Conservation (phyloP, 2,888 invertebrate genomes). For the Netelia inedita region DNA sequence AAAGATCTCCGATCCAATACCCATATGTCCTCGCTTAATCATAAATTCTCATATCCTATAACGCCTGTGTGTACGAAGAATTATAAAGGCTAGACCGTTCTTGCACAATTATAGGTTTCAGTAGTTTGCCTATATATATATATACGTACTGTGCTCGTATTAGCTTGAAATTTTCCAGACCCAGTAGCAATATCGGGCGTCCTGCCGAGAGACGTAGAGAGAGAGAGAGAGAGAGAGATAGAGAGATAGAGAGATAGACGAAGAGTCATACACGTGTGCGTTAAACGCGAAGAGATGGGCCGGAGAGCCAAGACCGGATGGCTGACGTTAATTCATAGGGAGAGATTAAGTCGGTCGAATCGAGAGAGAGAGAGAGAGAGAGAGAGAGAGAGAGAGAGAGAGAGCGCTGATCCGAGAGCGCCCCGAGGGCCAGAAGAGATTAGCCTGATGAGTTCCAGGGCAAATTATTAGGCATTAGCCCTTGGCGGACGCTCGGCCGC, state of each 20-base stretch:
- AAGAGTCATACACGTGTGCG: background rate
- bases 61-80: no score
- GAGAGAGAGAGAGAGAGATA: conserved; percentile 10
- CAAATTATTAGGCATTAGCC: conserved; percentile 70
- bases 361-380: conserved; percentile 34
- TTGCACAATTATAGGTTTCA: conserved; percentile 10
- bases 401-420: conserved; percentile 39
- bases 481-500: conserved; percentile 54
- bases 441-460: conserved; percentile 70
- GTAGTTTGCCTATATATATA: background rate
- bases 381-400: conserved; percentile 25
- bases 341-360: conserved; percentile 59
- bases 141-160: background rate
- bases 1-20: background rate
- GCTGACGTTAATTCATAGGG: conserved; percentile 51
- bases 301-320: conserved; percentile 43
- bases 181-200: background rate
- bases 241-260: background rate
- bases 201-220: background rate
- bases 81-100: no score
- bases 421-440: conserved; percentile 68
- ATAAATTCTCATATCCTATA: background rate
- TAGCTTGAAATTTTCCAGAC: conserved; percentile 27
- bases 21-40: background rate
- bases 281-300: conserved; percentile 21